Base-by-base conservation (phyloP, 2,888 invertebrate genomes). In the Volucella bombylans region DNA sequence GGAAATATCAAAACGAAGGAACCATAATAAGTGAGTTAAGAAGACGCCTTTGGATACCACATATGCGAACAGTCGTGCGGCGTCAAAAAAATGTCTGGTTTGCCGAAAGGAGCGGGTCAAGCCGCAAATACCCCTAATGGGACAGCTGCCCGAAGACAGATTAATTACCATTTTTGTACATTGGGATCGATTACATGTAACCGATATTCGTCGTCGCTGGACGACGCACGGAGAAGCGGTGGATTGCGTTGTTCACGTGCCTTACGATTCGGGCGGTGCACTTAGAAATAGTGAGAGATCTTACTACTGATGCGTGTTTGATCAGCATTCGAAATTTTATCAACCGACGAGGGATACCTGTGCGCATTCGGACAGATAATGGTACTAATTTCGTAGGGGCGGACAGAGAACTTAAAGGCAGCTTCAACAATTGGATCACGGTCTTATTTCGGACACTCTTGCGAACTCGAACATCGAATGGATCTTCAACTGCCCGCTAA, bases 101-200 rank as follows among this genome's bases (percentile, higher is more conserved):
- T 52, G 61, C 38, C 59, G 61, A 72, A 67, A 15, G 3, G 14
- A 61, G 11, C 10, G 31, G 8, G 67, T 43, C 4, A 47, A 65
- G 15, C 83, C 86, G 6, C 23, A 31, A 4, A 18, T 38, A 1
- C 86, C 86, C n/a, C 43, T 67, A 1, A 87, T 87, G 87, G 86
- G 68, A 61, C 79, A 73, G n/a, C 47, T 82, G 14, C 87, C 82
- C 0, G 43, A 59, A 4, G 79, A 73, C 15, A 12, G 82, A 9
- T 31, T 79, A 6, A 55, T 67, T 11, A 12, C 79, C 82, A 11
- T 86, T 81, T 38, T 57, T 72, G 1, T 78, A 86, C 41, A 74
- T 73, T 10, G 86, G 83, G 11, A 9, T 86, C 8, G 85, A 86
- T n/a, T 81, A 62, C 38, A 81, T 62, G 15, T 73, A 78, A 18